Conservation (phyloP, 2,888 invertebrate genomes). For the Melanotus villosus region DNA sequence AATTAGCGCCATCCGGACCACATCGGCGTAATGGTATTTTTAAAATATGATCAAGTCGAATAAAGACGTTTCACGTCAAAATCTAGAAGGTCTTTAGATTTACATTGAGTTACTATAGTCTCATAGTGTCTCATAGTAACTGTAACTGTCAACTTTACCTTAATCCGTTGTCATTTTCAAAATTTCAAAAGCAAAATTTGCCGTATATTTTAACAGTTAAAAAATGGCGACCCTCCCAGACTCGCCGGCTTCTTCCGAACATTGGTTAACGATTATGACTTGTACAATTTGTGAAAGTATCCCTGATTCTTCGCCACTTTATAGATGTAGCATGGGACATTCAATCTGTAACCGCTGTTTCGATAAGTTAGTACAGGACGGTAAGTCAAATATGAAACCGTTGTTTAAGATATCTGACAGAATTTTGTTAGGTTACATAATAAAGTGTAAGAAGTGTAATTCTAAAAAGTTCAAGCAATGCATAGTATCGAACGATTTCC, state of each 20-base stretch:
- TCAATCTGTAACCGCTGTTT: slow-evolving; percentile 62
- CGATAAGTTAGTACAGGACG: slow-evolving; percentile 55
- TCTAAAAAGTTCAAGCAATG: slow-evolving; percentile 49
- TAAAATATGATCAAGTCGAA: too few species aligned
- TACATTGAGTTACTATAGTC: too few species aligned
- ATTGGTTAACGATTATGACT: slow-evolving; percentile 58
- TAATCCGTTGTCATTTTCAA: too few species aligned
- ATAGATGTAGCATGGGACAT: slow-evolving; percentile 61
- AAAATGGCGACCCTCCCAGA: slow-evolving; percentile 7
- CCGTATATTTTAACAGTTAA: neutral
- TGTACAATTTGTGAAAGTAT: slow-evolving; percentile 61
- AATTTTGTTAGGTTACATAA: too few species aligned
- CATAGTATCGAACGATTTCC: slow-evolving; percentile 55
- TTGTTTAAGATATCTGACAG: too few species aligned
- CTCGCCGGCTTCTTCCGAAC: slow-evolving; percentile 44
- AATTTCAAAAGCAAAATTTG: slow-evolving; percentile 27
- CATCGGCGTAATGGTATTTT: too few species aligned
- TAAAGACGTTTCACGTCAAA: too few species aligned
- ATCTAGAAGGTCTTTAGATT: too few species aligned
- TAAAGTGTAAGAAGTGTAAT: slow-evolving; percentile 50
- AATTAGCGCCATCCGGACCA: too few species aligned
- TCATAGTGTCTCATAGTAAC: too few species aligned
- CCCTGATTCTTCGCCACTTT: slow-evolving; percentile 60
- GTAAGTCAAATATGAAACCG: too few species aligned
- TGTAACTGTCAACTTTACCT: too few species aligned